Percentiles rank a stretch among this genome's conserved stretches.
phyloP scores from a whole-genome alignment of 2,888 invertebrate species.

The Octonoba sinensis region DNA sequence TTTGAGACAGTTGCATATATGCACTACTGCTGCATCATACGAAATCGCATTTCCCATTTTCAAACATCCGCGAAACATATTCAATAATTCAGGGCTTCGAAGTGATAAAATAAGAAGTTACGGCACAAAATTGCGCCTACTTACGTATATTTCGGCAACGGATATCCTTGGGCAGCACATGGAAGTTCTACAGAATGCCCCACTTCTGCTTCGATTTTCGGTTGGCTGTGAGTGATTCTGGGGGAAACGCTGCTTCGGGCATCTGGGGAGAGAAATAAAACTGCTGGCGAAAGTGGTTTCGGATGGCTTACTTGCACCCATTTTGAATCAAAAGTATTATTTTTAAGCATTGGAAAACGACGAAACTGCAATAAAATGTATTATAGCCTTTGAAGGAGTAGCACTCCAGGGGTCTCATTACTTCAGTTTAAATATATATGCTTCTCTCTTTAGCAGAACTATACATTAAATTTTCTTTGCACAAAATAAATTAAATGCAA shows the following conservation, averaged over 20 bases:
- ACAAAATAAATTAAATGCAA: too few species aligned
- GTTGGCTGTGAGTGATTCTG: conserved; percentile 65
- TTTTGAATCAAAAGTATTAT: too few species aligned
- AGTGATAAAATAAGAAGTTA: conserved; percentile 63
- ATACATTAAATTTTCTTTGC: too few species aligned
- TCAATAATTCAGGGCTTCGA: conserved; percentile 60
- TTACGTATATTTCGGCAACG: conserved; percentile 77
- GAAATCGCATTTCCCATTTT: conserved; percentile 37
- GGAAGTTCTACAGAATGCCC: conserved; percentile 76
- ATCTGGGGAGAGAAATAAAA: conserved; percentile 55
- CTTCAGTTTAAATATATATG: too few species aligned
- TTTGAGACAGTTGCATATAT: conserved; percentile 39
- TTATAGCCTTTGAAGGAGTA: too few species aligned
- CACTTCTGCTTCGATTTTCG: conserved; percentile 60
- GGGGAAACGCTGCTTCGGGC: conserved; percentile 64
- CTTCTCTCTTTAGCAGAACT: too few species aligned
- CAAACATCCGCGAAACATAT: conserved; percentile 42
- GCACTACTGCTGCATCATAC: neutral
- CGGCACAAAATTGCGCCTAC: conserved; percentile 58
- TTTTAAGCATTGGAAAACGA: too few species aligned
- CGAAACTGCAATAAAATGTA: too few species aligned
- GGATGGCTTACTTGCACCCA: too few species aligned
- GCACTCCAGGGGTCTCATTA: too few species aligned
- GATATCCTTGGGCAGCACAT: conserved; percentile 81
- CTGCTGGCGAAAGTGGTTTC: too few species aligned